Conservation (phyloP, 2,888 invertebrate genomes). For the Aphelenchoides bicaudatus region DNA sequence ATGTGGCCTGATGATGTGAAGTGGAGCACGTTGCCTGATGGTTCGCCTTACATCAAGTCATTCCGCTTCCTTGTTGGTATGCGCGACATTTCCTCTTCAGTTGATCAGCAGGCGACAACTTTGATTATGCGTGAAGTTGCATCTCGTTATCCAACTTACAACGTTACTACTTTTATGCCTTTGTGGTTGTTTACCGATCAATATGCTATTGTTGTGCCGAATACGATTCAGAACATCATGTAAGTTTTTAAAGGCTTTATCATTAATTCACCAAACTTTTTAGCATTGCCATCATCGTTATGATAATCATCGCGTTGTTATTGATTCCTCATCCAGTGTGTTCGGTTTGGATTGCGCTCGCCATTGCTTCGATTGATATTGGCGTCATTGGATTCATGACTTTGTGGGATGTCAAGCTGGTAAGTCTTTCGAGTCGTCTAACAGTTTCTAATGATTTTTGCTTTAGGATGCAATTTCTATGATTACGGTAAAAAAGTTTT, state of each 20-base stretch:
- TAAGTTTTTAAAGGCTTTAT: too few relatives aligned
- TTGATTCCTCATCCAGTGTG: constrained; percentile 88
- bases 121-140: constrained; percentile 49
- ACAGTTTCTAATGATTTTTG: neutral
- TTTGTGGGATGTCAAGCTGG: constrained; percentile 83
- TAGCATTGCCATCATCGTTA: constrained; percentile 66
- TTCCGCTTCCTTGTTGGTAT: constrained; percentile 56
- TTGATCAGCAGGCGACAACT: constrained; percentile 56
- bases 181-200: constrained; percentile 61
- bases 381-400: constrained; percentile 95
- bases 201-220: constrained; percentile 60
- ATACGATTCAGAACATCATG: constrained; percentile 60
- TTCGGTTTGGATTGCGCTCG: constrained; percentile 88
- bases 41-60: constrained; percentile 23
- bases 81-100: constrained; percentile 53
- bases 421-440: constrained; percentile 16
- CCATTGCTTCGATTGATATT: constrained; percentile 85
- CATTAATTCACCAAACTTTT: neutral
- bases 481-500: constrained; percentile 53
- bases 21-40: constrained; percentile 41
- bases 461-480: constrained; percentile 71
- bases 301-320: constrained; percentile 88
- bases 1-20: constrained; percentile 52
- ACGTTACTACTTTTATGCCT: constrained; percentile 61
- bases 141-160: constrained; percentile 47